phyloP scores from a whole-genome alignment of 2,797 vertebrate species.

The Danio choprae region DNA sequence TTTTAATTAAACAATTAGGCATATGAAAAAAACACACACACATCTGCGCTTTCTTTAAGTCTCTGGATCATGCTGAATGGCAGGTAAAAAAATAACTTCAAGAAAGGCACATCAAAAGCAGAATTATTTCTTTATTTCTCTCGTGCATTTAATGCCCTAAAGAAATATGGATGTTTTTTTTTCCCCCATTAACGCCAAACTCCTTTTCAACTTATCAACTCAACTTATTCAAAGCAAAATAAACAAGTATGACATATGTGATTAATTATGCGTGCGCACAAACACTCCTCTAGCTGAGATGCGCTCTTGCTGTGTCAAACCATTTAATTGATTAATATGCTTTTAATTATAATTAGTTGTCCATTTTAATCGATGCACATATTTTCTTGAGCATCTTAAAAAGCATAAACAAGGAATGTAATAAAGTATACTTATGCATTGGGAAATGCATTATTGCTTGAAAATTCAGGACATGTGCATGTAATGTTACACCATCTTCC shows the following conservation, averaged over 20 bases:
- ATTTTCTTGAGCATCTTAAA: neutral
- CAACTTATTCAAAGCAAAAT: slow-evolving; percentile 30
- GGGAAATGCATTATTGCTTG: neutral
- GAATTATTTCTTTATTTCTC: no score
- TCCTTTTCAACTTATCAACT: slow-evolving; percentile 5
- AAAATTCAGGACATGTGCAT: neutral
- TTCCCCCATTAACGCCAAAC: neutral
- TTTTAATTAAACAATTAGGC: neutral
- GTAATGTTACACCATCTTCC: neutral
- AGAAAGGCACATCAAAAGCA: neutral
- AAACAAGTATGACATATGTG: slow-evolving; percentile 28
- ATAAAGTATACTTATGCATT: neutral
- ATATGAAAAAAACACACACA: neutral
- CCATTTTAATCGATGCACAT: slow-evolving; percentile 37
- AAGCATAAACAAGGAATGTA: neutral
- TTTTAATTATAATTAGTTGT: slow-evolving; percentile 46
- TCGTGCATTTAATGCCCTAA: neutral
- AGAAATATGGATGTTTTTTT: neutral
- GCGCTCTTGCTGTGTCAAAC: slow-evolving; percentile 20
- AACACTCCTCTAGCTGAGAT: slow-evolving; percentile 39
- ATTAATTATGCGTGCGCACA: slow-evolving; percentile 36
- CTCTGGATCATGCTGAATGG: neutral
- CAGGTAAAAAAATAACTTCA: neutral
- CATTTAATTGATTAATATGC: slow-evolving; percentile 47
- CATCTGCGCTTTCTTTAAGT: neutral